A percentile compares a stretch with the other conserved stretches of the same genome.
Evolutionary conservation across 2,888 invertebrate species (phyloP).

Genomic region (Idaea straminata): DNA sequence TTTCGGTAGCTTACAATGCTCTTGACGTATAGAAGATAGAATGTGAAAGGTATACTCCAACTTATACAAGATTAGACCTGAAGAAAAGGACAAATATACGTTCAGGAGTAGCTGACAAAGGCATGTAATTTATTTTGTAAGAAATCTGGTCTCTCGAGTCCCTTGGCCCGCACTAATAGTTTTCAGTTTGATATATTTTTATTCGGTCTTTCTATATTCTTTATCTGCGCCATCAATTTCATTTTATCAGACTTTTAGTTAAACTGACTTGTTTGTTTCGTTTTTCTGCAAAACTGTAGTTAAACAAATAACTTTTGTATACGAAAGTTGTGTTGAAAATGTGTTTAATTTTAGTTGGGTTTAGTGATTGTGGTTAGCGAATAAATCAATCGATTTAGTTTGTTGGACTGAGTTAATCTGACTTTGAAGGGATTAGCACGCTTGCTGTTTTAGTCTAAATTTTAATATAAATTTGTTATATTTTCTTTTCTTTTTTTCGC

Average conservation of each 20-base stretch:
- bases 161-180: conserved; percentile 42
- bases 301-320: background rate
- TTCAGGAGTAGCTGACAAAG: conserved; percentile 34
- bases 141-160: conserved; percentile 37
- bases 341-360: background rate
- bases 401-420: background rate
- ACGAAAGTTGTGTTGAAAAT: background rate
- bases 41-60: conserved; percentile 53
- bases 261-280: conserved; percentile 18
- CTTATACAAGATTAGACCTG: conserved; percentile 44
- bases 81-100: conserved; percentile 44
- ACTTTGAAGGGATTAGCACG: background rate
- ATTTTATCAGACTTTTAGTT: conserved; percentile 16
- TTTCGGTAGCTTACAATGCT: conserved; percentile 66
- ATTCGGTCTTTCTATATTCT: conserved; percentile 26
- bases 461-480: too few species aligned
- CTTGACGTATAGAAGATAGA: conserved; percentile 64
- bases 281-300: background rate
- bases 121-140: conserved; percentile 42
- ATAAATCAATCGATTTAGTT: background rate
- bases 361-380: background rate
- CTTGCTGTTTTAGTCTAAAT: background rate
- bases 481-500: too few species aligned
- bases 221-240: conserved; percentile 18
- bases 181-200: conserved; percentile 41